These are phyloP conservation scores for Dolichopus griseipennis DNA, from an alignment of 2,888 invertebrate species.

Conservation along the genomic window DNA sequence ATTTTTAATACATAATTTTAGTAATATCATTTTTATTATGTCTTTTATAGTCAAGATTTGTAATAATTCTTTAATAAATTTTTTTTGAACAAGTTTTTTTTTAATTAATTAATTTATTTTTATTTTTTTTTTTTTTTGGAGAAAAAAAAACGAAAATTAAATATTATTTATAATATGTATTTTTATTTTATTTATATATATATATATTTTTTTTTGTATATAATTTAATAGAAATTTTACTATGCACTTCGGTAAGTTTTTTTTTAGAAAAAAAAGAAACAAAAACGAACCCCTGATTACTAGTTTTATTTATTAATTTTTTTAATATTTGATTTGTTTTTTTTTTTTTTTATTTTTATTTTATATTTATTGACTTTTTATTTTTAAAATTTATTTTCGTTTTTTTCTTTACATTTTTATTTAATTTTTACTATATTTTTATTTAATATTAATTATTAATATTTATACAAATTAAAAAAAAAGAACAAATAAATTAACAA, in stretches of 20 bases:
- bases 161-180: too few relatives aligned
- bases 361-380: too few relatives aligned
- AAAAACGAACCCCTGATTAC: background rate
- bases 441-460: too few relatives aligned
- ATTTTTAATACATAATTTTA: background rate
- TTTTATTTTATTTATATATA: background rate
- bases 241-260: background rate
- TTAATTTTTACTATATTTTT: too few relatives aligned
- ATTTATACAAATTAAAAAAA: too few relatives aligned
- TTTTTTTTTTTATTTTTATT: too few relatives aligned
- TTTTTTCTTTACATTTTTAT: too few relatives aligned
- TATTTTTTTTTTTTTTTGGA: background rate
- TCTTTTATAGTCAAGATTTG: constrained; percentile 6
- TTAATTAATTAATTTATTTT: background rate
- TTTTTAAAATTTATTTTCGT: too few relatives aligned
- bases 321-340: too few relatives aligned
- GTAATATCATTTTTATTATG: constrained; percentile 6
- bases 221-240: background rate
- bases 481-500: too few relatives aligned
- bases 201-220: background rate
- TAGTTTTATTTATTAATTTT: background rate
- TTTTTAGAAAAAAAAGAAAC: background rate
- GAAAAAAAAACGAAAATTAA: background rate
- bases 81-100: constrained; percentile 1
- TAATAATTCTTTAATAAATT: constrained; percentile 5